Percentiles rank a stretch among this genome's conserved stretches.
These are phyloP conservation scores for Siniperca scherzeri DNA, from an alignment of 2,797 vertebrate genomes.

Conservation along the genomic window DNA sequence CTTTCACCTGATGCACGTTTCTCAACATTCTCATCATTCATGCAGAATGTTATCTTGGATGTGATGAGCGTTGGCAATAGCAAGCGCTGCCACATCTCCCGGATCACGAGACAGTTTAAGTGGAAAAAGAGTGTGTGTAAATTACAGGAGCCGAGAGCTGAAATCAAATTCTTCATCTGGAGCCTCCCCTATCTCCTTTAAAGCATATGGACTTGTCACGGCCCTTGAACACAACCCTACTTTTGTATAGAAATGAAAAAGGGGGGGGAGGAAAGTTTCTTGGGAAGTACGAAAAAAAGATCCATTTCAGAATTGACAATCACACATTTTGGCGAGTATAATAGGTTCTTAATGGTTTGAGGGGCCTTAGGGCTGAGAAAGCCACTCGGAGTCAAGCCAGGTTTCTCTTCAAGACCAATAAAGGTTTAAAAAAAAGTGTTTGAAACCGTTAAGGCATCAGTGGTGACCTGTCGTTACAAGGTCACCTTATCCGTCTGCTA, in stretches of 20 bases:
- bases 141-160: conserved; percentile 32
- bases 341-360: conserved; percentile 57
- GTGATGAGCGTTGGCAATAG: conserved; percentile 27
- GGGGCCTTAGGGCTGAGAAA: conserved; percentile 37
- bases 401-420: conserved; percentile 42
- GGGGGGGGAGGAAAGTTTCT: not conserved
- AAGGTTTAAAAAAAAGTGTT: conserved; percentile 2
- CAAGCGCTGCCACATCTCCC: conserved; percentile 33
- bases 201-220: conserved; percentile 32
- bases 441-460: conserved; percentile 25
- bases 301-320: conserved; percentile 36
- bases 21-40: not conserved
- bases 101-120: conserved; percentile 41
- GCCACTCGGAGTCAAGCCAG: conserved; percentile 9
- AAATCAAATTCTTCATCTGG: conserved; percentile 43
- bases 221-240: conserved; percentile 11
- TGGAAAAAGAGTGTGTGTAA: conserved; percentile 18
- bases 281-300: conserved; percentile 11
- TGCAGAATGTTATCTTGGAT: conserved; percentile 23
- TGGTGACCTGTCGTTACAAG: conserved; percentile 6
- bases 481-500: not conserved
- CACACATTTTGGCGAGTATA: conserved; percentile 32
- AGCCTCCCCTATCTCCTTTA: conserved; percentile 18
- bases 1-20: conserved; percentile 5
- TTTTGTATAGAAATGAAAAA: conserved; percentile 28